These are phyloP conservation scores for Odontothrips loti DNA, from an alignment of 2,888 invertebrate genomes.

Conservation along the genomic window DNA sequence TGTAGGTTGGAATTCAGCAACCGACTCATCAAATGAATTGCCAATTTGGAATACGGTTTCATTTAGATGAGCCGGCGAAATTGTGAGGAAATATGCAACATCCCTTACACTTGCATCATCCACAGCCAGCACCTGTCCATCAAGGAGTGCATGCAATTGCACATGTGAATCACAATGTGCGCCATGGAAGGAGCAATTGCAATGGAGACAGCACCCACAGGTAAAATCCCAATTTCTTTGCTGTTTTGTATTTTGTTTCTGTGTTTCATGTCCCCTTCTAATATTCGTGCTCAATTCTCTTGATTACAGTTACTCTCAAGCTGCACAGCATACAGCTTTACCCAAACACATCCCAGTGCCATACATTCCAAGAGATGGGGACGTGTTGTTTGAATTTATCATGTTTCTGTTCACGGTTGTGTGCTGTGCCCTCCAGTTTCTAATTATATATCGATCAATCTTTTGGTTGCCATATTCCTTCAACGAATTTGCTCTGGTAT, in stretches of 20 bases:
- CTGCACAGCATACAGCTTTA: not conserved
- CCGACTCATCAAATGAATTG: too few species aligned
- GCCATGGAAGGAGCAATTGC: not conserved
- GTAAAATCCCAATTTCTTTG: not conserved
- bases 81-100: constrained; percentile 12
- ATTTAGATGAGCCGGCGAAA: not conserved
- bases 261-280: not conserved
- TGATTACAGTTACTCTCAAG: not conserved
- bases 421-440: constrained; percentile 80
- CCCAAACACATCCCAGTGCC: constrained; percentile 82
- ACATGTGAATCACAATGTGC: not conserved
- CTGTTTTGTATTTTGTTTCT: not conserved
- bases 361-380: constrained; percentile 70
- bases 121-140: not conserved
- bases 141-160: not conserved
- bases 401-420: constrained; percentile 75
- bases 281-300: not conserved
- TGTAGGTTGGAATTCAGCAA: too few species aligned
- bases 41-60: not conserved
- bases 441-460: constrained; percentile 90
- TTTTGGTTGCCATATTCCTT: constrained; percentile 97
- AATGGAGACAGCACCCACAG: not conserved
- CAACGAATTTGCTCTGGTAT: constrained; percentile 81
- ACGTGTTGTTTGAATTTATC: constrained; percentile 78
- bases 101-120: not conserved